Conservation (phyloP, 2,888 invertebrate genomes). For the Piscicola geometra region DNA sequence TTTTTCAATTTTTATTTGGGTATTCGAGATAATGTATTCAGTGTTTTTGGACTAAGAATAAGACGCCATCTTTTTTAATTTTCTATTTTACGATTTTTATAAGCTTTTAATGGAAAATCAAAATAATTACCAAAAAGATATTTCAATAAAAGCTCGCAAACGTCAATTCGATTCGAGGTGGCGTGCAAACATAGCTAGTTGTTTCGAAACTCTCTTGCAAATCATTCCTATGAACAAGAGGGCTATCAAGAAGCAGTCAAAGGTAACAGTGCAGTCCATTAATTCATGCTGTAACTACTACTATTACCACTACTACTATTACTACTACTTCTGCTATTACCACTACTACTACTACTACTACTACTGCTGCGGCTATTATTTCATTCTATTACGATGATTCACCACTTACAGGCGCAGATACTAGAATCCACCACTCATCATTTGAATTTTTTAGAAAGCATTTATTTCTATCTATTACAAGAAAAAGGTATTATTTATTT, state of each 20-base stretch:
- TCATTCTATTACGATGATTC: no score
- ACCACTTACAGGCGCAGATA: slow-evolving; percentile 49
- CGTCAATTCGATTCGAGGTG: slow-evolving; percentile 54
- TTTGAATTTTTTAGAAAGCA: slow-evolving; percentile 48
- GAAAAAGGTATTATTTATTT: slow-evolving; percentile 44
- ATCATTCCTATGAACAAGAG: slow-evolving; percentile 50
- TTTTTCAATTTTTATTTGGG: no score
- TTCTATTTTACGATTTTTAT: no score
- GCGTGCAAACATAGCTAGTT: slow-evolving; percentile 53
- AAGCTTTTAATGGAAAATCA: not conserved
- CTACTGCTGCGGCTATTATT: no score
- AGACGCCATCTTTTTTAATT: no score
- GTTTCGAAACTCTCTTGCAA: slow-evolving; percentile 52
- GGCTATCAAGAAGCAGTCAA: slow-evolving; percentile 50
- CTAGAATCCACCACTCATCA: slow-evolving; percentile 51
- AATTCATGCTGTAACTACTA: no score
- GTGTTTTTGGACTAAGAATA: no score
- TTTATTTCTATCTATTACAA: slow-evolving; percentile 42
- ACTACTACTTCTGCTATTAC: no score
- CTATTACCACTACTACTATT: no score
- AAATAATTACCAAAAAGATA: not conserved
- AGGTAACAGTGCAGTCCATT: no score
- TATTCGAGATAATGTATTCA: no score
- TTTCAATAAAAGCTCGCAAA: slow-evolving; percentile 42
- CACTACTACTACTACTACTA: no score